These are phyloP conservation scores for Spheniscus mendiculus DNA, from an alignment of 2,113 vertebrate species.

Conservation along the genomic window DNA sequence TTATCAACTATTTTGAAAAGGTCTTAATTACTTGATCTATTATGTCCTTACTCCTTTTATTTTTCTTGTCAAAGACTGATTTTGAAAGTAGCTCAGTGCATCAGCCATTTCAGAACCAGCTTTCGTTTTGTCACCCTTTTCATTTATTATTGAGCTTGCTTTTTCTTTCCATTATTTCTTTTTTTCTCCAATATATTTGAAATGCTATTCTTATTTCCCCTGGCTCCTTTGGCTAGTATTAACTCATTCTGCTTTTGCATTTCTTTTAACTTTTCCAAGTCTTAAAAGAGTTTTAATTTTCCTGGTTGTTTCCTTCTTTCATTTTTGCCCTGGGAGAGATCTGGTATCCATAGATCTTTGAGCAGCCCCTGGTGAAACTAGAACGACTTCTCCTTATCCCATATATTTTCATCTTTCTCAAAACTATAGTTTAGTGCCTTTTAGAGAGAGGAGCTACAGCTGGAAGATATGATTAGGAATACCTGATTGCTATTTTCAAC, in stretches of 20 bases:
- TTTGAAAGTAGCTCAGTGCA: slow-evolving; percentile 26
- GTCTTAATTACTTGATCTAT: slow-evolving; percentile 58
- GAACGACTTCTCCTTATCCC: background rate
- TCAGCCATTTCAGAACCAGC: slow-evolving; percentile 48
- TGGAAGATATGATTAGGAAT: background rate
- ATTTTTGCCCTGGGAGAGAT: slow-evolving; percentile 10
- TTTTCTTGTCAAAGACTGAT: slow-evolving; percentile 48
- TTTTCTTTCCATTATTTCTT: slow-evolving; percentile 51
- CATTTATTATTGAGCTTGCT: slow-evolving; percentile 49
- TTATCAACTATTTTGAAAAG: slow-evolving; percentile 56
- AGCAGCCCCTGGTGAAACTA: background rate
- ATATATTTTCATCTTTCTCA: slow-evolving; percentile 8
- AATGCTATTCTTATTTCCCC: slow-evolving; percentile 52
- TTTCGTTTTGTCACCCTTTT: slow-evolving; percentile 53
- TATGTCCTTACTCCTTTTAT: slow-evolving; percentile 29
- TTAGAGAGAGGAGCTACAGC: background rate
- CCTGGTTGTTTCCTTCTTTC: background rate
- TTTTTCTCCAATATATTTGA: slow-evolving; percentile 15
- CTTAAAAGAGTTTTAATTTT: slow-evolving; percentile 48
- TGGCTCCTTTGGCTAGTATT: slow-evolving; percentile 44
- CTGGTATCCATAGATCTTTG: background rate
- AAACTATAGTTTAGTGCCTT: background rate
- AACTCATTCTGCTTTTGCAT: slow-evolving; percentile 40
- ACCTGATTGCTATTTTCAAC: background rate
- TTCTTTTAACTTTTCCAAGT: slow-evolving; percentile 36